These are phyloP conservation scores for Bagarius yarrelli DNA, from an alignment of 2,113 vertebrate species.

Conservation along the genomic window DNA sequence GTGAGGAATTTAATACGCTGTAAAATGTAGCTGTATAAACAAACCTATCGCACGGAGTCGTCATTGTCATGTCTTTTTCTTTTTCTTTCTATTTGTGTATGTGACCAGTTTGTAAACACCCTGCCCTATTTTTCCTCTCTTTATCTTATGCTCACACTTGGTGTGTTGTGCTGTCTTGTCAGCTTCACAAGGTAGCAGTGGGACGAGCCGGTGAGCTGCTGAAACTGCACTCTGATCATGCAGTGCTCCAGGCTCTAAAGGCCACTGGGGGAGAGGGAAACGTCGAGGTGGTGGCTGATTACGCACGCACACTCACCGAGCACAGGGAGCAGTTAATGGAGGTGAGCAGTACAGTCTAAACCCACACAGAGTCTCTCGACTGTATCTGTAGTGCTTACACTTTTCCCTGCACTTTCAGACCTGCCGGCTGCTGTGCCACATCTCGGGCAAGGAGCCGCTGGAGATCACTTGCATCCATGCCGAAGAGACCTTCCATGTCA, in stretches of 20 bases:
- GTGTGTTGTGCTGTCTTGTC: conserved; percentile 9
- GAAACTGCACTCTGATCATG: conserved; percentile 85
- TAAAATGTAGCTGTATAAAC: neutral
- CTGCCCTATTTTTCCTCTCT: conserved; percentile 17
- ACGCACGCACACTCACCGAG: conserved; percentile 87
- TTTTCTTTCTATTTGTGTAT: neutral
- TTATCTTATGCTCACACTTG: conserved; percentile 16
- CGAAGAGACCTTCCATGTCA: conserved; percentile 95
- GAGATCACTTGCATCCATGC: conserved; percentile 96
- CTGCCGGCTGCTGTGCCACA: conserved; percentile 87
- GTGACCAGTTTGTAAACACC: neutral
- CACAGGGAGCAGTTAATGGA: conserved; percentile 96
- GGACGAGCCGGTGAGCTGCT: conserved; percentile 83
- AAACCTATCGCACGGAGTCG: neutral
- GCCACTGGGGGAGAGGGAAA: conserved; percentile 87
- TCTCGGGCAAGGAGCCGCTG: conserved; percentile 93
- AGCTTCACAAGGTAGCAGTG: conserved; percentile 88
- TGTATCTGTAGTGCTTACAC: neutral
- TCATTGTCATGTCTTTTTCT: neutral
- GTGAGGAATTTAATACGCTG: conserved; percentile 65
- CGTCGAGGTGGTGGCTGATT: conserved; percentile 88
- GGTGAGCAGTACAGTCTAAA: conserved; percentile 68
- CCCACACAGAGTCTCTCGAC: neutral
- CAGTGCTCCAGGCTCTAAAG: conserved; percentile 86
- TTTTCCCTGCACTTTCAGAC: conserved; percentile 66